Conservation (phyloP, 2,113 vertebrate species). For the Gavia stellata region DNA sequence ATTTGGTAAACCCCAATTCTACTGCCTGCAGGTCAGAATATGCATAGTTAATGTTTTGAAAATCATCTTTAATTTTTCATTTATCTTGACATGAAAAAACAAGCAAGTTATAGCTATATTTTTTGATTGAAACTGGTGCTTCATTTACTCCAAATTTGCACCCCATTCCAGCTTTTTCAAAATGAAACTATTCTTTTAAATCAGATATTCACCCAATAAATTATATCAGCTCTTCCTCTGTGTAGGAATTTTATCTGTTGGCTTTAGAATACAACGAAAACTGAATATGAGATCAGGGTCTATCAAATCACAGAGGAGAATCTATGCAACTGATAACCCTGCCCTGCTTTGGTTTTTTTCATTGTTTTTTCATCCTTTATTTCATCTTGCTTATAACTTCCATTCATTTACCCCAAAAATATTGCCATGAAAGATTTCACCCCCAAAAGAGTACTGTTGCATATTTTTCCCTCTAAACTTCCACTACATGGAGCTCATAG, state of each 20-base stretch:
- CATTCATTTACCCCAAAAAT: neutral
- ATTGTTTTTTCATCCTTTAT: neutral
- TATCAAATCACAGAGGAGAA: neutral
- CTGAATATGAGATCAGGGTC: neutral
- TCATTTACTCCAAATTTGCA: neutral
- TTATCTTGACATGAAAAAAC: neutral
- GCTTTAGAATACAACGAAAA: neutral
- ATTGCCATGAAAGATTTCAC: neutral
- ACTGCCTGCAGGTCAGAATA: neutral
- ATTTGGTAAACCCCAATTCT: neutral
- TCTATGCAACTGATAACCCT: neutral
- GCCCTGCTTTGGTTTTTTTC: neutral
- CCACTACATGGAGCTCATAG: neutral
- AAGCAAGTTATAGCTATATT: fast-evolving
- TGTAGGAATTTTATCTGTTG: neutral
- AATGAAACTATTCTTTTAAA: neutral
- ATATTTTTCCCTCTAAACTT: neutral
- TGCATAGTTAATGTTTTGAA: neutral
- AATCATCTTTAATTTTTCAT: neutral
- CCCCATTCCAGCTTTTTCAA: neutral
- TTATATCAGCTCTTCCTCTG: neutral
- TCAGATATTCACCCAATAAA: neutral
- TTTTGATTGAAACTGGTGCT: neutral
- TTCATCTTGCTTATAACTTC: neutral
- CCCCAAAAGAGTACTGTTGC: neutral